phyloP scores from a whole-genome alignment of 2,888 invertebrate species.

The Dione juno region DNA sequence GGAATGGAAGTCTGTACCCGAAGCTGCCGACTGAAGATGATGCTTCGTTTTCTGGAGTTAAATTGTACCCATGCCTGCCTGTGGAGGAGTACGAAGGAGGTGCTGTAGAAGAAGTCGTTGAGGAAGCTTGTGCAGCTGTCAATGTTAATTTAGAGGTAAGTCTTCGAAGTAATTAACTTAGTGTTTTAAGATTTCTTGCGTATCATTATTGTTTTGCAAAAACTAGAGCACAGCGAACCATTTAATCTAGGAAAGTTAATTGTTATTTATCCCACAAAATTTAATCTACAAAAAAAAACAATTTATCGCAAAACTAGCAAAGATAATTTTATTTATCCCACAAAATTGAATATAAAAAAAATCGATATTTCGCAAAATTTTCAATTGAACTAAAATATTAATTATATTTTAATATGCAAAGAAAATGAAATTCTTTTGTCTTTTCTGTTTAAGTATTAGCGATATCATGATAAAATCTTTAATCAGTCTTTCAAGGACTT shows the following conservation, averaged over 20 bases:
- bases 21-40: slow-evolving; percentile 70
- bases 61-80: slow-evolving; percentile 73
- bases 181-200: too few relatives aligned
- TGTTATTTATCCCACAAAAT: background rate
- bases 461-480: too few relatives aligned
- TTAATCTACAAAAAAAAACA: background rate
- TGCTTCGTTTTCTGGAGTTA: slow-evolving; percentile 62
- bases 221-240: too few relatives aligned
- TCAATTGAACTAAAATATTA: background rate
- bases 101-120: slow-evolving; percentile 73
- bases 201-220: too few relatives aligned
- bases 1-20: slow-evolving; percentile 68
- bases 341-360: background rate
- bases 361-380: background rate
- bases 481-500: too few relatives aligned
- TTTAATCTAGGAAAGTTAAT: too few relatives aligned
- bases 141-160: slow-evolving; percentile 76
- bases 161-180: slow-evolving; percentile 38
- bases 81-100: slow-evolving; percentile 76
- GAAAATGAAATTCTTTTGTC: slow-evolving; percentile 20
- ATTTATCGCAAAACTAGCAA: background rate
- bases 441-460: background rate
- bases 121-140: slow-evolving; percentile 72
- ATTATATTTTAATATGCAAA: background rate
- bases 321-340: background rate